Evolutionary conservation across 2,113 vertebrate genomes (phyloP).

Genomic region (Marcusenius ussheri): DNA sequence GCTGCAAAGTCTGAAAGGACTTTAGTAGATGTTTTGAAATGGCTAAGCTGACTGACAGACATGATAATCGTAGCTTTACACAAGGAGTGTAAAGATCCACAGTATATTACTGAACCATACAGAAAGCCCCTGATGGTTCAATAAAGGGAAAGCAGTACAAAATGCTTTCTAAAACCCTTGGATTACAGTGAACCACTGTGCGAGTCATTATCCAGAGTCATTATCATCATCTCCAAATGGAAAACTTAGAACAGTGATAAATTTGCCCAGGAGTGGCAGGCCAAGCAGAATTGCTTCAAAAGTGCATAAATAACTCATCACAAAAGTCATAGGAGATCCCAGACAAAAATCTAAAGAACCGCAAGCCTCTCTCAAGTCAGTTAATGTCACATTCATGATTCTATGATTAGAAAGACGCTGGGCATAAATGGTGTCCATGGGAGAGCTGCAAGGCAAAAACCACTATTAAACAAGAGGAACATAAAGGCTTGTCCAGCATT

Average conservation of each 20-base stretch:
- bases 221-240: neutral
- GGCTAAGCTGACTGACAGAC: neutral
- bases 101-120: neutral
- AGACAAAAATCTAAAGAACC: neutral
- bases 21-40: neutral
- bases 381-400: neutral
- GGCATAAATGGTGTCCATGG: neutral
- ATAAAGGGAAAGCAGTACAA: neutral
- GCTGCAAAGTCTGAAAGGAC: neutral
- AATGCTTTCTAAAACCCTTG: neutral
- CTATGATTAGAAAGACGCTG: neutral
- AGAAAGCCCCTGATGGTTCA: neutral
- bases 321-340: neutral
- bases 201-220: too few species aligned
- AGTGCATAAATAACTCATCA: neutral
- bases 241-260: neutral
- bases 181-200: neutral
- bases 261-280: neutral
- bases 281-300: neutral
- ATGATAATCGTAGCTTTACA: neutral
- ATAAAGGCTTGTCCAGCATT: too few species aligned
- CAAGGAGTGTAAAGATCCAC: neutral
- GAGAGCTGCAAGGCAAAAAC: neutral
- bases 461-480: too few species aligned
- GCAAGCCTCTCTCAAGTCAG: too few species aligned